Evolutionary conservation across 2,888 invertebrate genomes (phyloP).

Genomic region (Orthonychiurus folsomi): DNA sequence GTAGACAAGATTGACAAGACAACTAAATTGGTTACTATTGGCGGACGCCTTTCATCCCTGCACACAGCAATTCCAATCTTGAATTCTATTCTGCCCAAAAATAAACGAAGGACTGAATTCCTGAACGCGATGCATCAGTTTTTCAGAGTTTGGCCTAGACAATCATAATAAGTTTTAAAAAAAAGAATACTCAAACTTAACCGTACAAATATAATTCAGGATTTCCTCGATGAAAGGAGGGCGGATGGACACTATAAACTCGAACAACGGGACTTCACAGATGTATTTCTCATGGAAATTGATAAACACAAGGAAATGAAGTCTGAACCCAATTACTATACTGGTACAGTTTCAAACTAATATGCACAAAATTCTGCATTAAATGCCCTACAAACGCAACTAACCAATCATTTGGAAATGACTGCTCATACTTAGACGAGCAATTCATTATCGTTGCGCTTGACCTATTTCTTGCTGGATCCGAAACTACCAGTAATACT

Average conservation of each 20-base stretch:
- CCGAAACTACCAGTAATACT: constrained; percentile 15
- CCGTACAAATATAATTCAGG: constrained; percentile 12
- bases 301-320: constrained; percentile 22
- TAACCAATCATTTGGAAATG: neutral
- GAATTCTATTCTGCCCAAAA: constrained; percentile 16
- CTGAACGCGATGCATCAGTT: neutral
- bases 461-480: constrained; percentile 35
- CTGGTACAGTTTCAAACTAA: constrained; percentile 1
- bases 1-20: constrained; percentile 23
- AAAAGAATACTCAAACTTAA: constrained; percentile 6
- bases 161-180: neutral
- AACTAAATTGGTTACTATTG: constrained; percentile 19
- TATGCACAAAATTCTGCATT: too few species aligned
- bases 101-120: constrained; percentile 13
- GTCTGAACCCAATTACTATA: constrained; percentile 10
- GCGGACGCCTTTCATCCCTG: constrained; percentile 16
- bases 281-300: constrained; percentile 34
- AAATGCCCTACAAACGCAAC: neutral
- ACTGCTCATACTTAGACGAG: constrained; percentile 23
- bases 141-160: constrained; percentile 4
- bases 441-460: constrained; percentile 34
- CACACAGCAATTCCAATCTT: constrained; percentile 27
- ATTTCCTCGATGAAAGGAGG: constrained; percentile 24
- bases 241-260: constrained; percentile 24
- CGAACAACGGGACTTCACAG: constrained; percentile 34